Conservation (phyloP, 2,888 invertebrate genomes). For the Dynastes maya region DNA sequence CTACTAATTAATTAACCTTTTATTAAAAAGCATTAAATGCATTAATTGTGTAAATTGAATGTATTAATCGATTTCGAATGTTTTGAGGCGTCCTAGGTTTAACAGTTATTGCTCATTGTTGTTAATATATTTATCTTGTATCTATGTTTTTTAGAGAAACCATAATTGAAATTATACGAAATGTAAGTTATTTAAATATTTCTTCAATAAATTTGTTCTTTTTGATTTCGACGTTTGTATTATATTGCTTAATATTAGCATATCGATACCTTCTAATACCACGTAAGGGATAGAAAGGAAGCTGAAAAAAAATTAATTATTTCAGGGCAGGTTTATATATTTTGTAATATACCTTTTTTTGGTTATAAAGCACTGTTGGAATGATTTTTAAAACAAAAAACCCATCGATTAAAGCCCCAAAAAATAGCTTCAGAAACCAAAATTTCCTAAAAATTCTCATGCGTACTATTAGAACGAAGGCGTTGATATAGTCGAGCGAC, state of each 20-base stretch:
- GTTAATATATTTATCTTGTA: slow-evolving; percentile 55
- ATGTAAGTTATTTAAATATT: slow-evolving; percentile 48
- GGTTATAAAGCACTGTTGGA: too few species aligned
- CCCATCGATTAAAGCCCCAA: too few species aligned
- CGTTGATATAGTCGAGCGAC: too few species aligned
- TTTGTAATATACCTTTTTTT: too few species aligned
- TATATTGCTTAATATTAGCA: not conserved
- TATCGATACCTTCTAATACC: not conserved
- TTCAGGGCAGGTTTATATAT: too few species aligned
- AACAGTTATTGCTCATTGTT: slow-evolving; percentile 58
- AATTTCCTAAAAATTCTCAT: too few species aligned
- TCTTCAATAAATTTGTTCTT: slow-evolving; percentile 48
- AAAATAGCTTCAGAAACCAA: too few species aligned
- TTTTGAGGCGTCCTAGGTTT: slow-evolving; percentile 50
- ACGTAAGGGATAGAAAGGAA: too few species aligned
- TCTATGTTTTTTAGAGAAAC: slow-evolving; percentile 28
- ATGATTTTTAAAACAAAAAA: too few species aligned
- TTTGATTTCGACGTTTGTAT: slow-evolving; percentile 22
- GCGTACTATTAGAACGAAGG: too few species aligned
- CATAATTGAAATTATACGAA: slow-evolving; percentile 15
- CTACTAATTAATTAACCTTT: not conserved
- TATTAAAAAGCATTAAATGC: slow-evolving; percentile 58
- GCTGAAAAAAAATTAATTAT: too few species aligned
- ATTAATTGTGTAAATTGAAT: slow-evolving; percentile 55
- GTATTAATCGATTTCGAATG: slow-evolving; percentile 51